Evolutionary conservation across 2,888 invertebrate genomes (phyloP).

Genomic region (Helobdella robusta): DNA sequence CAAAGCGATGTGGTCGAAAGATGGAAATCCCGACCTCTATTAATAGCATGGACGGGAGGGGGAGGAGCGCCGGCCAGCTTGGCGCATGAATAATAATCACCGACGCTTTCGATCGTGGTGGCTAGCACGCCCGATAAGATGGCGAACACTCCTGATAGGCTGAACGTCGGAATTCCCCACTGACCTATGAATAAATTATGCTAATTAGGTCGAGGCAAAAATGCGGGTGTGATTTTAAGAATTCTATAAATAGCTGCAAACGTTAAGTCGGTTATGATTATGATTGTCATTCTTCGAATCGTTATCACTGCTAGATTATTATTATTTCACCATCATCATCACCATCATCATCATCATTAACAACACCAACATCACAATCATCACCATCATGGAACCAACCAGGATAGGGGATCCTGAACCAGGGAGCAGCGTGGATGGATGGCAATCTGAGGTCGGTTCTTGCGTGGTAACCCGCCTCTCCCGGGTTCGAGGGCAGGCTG

Average conservation of each 20-base stretch:
- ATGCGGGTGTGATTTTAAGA: too few relatives aligned
- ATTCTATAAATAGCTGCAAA: too few relatives aligned
- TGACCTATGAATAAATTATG: slow-evolving; percentile 35
- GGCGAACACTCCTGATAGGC: slow-evolving; percentile 41
- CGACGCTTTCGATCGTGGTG: slow-evolving; percentile 54
- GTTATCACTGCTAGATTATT: too few relatives aligned
- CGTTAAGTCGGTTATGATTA: too few relatives aligned
- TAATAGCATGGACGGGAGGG: slow-evolving; percentile 58
- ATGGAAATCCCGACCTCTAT: slow-evolving; percentile 31
- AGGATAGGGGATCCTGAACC: slow-evolving; percentile 55
- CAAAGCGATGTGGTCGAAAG: too few relatives aligned
- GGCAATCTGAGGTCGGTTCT: slow-evolving; percentile 43
- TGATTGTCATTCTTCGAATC: too few relatives aligned
- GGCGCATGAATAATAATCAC: slow-evolving; percentile 83
- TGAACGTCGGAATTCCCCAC: slow-evolving; percentile 45
- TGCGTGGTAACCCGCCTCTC: slow-evolving; percentile 46
- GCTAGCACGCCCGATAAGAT: slow-evolving; percentile 44
- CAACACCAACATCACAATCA: too few relatives aligned
- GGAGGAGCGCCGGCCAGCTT: slow-evolving; percentile 61
- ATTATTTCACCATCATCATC: too few relatives aligned
- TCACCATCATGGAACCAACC: too few relatives aligned
- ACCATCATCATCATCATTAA: too few relatives aligned
- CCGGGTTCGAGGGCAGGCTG: slow-evolving; percentile 47
- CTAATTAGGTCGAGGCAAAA: too few relatives aligned
- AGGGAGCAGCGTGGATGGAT: slow-evolving; percentile 41